Evolutionary conservation across 2,113 vertebrate species (phyloP).

Genomic region (Sciurus niger): DNA sequence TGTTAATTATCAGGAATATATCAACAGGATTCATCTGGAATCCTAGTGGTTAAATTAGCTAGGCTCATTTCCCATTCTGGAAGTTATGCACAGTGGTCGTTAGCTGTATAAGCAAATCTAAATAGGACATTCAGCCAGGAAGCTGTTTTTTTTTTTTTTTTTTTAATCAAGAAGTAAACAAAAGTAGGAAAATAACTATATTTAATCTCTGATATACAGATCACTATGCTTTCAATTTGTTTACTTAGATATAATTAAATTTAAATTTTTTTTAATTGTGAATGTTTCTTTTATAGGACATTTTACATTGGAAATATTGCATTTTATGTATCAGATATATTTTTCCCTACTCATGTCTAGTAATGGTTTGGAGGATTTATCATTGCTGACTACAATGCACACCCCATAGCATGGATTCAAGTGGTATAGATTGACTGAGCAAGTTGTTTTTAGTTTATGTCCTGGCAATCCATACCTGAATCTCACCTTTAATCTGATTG

Average conservation of each 20-base stretch:
- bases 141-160: constrained; percentile 52
- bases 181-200: neutral
- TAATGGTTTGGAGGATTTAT: neutral
- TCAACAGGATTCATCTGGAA: constrained; percentile 75
- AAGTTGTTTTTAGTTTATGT: neutral
- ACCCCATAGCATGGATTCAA: neutral
- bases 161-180: constrained; percentile 50
- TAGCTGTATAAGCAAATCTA: constrained; percentile 81
- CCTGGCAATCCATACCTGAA: neutral
- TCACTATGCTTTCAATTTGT: neutral
- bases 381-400: neutral
- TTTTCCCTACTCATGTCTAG: neutral
- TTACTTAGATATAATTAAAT: neutral
- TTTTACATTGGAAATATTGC: neutral
- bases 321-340: neutral
- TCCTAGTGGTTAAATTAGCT: constrained; percentile 71
- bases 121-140: constrained; percentile 72
- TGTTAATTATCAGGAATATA: constrained; percentile 81
- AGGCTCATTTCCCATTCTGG: constrained; percentile 75
- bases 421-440: neutral
- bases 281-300: neutral
- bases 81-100: constrained; percentile 58
- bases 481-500: neutral
- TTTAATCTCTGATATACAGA: constrained; percentile 19
- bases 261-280: neutral